Evolutionary conservation across 2,888 invertebrate species (phyloP).

Genomic region (Ormyrus nitidulus): DNA sequence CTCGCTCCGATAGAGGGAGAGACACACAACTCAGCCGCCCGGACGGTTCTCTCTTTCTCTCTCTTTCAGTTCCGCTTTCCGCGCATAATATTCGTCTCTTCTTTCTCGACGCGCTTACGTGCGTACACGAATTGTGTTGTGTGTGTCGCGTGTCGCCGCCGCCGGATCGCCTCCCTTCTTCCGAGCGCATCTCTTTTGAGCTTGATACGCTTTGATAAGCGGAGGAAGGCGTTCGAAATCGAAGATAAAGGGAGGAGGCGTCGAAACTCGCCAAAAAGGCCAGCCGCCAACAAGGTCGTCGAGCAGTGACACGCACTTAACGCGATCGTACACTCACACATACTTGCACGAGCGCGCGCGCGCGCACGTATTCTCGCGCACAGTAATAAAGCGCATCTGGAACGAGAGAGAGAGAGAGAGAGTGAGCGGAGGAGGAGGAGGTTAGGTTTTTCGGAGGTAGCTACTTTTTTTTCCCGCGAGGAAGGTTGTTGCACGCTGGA

Average conservation of each 20-base stretch:
- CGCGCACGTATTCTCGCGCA: too few species aligned
- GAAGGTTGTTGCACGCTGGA: not conserved
- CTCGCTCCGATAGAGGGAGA: not conserved
- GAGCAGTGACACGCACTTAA: conserved; percentile 14
- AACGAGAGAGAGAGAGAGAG: too few species aligned
- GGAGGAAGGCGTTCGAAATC: not conserved
- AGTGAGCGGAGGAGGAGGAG: too few species aligned
- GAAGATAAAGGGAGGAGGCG: not conserved
- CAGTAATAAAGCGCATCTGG: too few species aligned
- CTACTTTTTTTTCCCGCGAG: not conserved
- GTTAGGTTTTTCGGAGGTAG: too few species aligned
- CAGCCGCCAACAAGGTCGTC: conserved; percentile 34
- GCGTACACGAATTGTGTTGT: too few species aligned
- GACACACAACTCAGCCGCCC: not conserved
- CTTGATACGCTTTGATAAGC: not conserved
- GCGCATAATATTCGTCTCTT: conserved; percentile 26
- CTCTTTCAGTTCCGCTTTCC: conserved; percentile 53
- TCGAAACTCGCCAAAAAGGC: conserved; percentile 4
- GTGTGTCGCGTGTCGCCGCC: not conserved
- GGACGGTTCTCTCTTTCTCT: conserved; percentile 16
- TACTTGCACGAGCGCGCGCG: not conserved
- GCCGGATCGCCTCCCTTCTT: not conserved
- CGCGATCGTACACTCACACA: not conserved
- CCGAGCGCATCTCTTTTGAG: not conserved
- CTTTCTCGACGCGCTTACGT: conserved; percentile 2